Conservation (phyloP, 2,113 vertebrate species). For the Dicaeum eximium region DNA sequence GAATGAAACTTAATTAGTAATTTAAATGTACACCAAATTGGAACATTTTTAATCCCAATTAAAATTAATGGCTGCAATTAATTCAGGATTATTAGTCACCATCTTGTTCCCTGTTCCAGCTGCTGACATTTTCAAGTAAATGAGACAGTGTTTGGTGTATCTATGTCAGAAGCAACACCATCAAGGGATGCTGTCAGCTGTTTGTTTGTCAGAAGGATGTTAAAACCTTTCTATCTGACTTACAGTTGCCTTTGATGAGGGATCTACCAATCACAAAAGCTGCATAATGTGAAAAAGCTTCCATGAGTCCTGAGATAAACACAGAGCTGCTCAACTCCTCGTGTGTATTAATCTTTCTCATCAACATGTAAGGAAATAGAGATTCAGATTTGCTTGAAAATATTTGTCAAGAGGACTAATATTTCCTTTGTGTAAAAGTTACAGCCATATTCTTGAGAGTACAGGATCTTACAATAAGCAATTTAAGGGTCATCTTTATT, state of each 20-base stretch:
- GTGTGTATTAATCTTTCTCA: neutral
- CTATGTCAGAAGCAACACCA: neutral
- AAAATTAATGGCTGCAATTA: constrained; percentile 64
- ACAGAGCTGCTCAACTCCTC: neutral
- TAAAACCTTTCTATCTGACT: constrained; percentile 23
- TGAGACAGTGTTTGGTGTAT: constrained; percentile 5
- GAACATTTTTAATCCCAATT: constrained; percentile 56
- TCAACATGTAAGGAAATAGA: neutral
- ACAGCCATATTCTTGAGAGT: neutral
- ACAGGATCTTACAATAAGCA: neutral
- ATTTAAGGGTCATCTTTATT: neutral
- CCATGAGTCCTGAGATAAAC: neutral
- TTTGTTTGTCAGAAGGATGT: constrained; percentile 21
- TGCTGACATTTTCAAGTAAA: constrained; percentile 61
- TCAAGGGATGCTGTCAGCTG: neutral
- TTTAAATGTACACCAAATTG: constrained; percentile 59
- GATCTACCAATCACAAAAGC: neutral
- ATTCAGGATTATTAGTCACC: constrained; percentile 54
- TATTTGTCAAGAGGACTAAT: neutral
- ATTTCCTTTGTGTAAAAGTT: neutral
- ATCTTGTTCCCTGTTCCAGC: constrained; percentile 35
- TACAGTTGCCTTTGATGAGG: neutral
- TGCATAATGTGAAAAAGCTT: neutral
- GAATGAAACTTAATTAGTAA: constrained; percentile 50
- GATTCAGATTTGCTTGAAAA: neutral